Evolutionary conservation across 2,888 invertebrate genomes (phyloP).

Genomic region (Cyrtodaria siliqua): DNA sequence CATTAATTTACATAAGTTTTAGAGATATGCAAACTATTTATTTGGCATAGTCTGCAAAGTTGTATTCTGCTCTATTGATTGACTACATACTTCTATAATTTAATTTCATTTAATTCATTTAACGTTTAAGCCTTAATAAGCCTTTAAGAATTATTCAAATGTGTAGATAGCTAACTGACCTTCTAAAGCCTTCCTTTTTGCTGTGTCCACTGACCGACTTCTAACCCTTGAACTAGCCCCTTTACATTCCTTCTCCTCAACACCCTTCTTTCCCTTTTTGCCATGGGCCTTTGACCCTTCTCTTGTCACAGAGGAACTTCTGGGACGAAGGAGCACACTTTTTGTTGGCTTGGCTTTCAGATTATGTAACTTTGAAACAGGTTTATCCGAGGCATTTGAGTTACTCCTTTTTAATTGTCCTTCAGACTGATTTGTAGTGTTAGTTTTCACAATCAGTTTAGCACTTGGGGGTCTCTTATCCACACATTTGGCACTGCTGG

Average conservation of each 20-base stretch:
- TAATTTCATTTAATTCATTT: too few species aligned
- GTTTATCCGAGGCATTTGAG: slow-evolving; percentile 36
- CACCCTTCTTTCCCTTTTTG: slow-evolving; percentile 14
- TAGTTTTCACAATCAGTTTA: slow-evolving; percentile 25
- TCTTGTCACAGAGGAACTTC: slow-evolving; percentile 52
- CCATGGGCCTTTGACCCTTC: slow-evolving; percentile 21
- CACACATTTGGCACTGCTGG: slow-evolving; percentile 56
- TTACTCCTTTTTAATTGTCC: slow-evolving; percentile 35
- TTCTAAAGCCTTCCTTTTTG: slow-evolving; percentile 65
- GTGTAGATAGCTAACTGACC: too few species aligned
- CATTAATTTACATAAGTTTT: too few species aligned
- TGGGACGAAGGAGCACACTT: slow-evolving; percentile 48
- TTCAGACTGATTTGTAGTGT: slow-evolving; percentile 16
- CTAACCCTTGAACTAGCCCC: slow-evolving; percentile 31
- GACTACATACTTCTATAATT: too few species aligned
- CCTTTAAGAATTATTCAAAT: too few species aligned
- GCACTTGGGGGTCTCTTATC: slow-evolving; percentile 60
- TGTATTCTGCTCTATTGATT: too few species aligned
- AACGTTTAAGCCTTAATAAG: too few species aligned
- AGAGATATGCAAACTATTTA: too few species aligned
- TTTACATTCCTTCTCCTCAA: slow-evolving; percentile 34
- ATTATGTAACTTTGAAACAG: slow-evolving; percentile 22
- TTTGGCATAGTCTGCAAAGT: too few species aligned
- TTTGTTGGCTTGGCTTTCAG: slow-evolving; percentile 50
- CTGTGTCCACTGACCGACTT: slow-evolving; percentile 60